A percentile compares a stretch with the other conserved stretches of the same genome.
Evolutionary conservation across 1,140 invertebrate species (phyloP).

Genomic region (Drosophila chauvacae): DNA sequence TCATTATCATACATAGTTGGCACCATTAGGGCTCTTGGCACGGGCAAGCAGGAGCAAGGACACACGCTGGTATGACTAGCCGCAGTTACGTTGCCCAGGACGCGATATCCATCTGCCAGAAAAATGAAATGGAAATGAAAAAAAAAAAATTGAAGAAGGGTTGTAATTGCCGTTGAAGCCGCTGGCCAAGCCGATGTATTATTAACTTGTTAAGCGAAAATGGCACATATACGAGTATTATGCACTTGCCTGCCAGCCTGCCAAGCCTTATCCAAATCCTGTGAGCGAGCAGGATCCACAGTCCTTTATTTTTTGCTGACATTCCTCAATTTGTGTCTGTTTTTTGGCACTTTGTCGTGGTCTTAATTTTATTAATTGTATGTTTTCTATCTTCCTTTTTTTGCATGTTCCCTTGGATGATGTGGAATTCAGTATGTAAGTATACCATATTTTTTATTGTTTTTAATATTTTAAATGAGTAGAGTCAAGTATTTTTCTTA

Average conservation of each 20-base stretch:
- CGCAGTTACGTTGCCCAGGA: constrained; percentile 21
- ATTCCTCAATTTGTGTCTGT: constrained; percentile 41
- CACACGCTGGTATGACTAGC: constrained; percentile 48
- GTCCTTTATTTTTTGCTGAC: constrained; percentile 4
- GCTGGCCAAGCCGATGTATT: constrained; percentile 46
- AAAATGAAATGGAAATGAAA: constrained; percentile 36
- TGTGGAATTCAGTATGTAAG: constrained; percentile 52
- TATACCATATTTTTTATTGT: constrained; percentile 3
- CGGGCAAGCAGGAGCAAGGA: constrained; percentile 55
- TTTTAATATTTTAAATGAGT: not conserved
- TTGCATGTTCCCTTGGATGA: constrained; percentile 17
- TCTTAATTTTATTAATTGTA: constrained; percentile 26
- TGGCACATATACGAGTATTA: constrained; percentile 48
- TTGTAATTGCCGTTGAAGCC: constrained; percentile 72
- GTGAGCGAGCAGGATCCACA: constrained; percentile 11
- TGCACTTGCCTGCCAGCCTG: constrained; percentile 26
- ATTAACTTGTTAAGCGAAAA: constrained; percentile 76
- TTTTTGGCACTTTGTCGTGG: constrained; percentile 11
- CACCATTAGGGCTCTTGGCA: constrained; percentile 71
- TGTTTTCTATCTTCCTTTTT: constrained; percentile 23
- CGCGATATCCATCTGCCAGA: constrained; percentile 63
- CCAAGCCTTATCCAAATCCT: constrained; percentile 38
- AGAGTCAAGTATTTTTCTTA: not conserved
- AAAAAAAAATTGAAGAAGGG: constrained; percentile 18
- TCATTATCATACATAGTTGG: constrained; percentile 78